These are phyloP conservation scores for Herpailurus yagouaroundi DNA, from an alignment of 2,113 vertebrate genomes.

Conservation along the genomic window DNA sequence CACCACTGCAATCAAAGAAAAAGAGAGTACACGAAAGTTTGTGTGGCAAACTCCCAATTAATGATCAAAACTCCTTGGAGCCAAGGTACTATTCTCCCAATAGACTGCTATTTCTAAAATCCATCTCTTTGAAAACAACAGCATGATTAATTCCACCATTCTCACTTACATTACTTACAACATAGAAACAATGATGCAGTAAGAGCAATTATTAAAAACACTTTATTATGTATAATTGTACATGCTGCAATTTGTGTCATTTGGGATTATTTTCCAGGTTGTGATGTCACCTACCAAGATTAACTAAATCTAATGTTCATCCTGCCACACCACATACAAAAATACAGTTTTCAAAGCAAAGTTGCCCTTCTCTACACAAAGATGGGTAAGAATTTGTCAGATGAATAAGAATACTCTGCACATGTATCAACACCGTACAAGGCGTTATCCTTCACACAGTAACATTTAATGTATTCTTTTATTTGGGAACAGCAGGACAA, in stretches of 20 bases:
- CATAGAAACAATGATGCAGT: constrained; percentile 7
- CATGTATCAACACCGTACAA: constrained; percentile 69
- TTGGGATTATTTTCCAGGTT: constrained; percentile 49
- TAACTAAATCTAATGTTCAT: constrained; percentile 70
- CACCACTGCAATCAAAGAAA: background rate
- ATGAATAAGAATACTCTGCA: constrained; percentile 65
- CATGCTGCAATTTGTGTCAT: constrained; percentile 68
- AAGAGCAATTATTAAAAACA: constrained; percentile 69
- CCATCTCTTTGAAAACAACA: constrained; percentile 73
- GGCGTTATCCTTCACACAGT: constrained; percentile 61
- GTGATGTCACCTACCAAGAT: constrained; percentile 52
- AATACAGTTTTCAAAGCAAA: constrained; percentile 78
- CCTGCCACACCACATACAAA: constrained; percentile 77
- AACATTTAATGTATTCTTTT: constrained; percentile 61
- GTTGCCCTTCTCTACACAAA: constrained; percentile 45
- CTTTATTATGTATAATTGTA: constrained; percentile 77
- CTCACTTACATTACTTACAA: constrained; percentile 5
- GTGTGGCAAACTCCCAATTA: constrained; percentile 58
- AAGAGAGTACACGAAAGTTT: background rate
- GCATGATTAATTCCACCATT: constrained; percentile 53
- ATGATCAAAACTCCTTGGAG: constrained; percentile 48
- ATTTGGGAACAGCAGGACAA: constrained; percentile 55
- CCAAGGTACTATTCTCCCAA: constrained; percentile 17
- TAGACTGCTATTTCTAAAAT: constrained; percentile 63
- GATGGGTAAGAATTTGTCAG: constrained; percentile 45